Percentiles rank a stretch among this genome's conserved stretches.
These are phyloP conservation scores for Microcebus murinus DNA, from an alignment of 2,113 vertebrate species.

Conservation along the genomic window DNA sequence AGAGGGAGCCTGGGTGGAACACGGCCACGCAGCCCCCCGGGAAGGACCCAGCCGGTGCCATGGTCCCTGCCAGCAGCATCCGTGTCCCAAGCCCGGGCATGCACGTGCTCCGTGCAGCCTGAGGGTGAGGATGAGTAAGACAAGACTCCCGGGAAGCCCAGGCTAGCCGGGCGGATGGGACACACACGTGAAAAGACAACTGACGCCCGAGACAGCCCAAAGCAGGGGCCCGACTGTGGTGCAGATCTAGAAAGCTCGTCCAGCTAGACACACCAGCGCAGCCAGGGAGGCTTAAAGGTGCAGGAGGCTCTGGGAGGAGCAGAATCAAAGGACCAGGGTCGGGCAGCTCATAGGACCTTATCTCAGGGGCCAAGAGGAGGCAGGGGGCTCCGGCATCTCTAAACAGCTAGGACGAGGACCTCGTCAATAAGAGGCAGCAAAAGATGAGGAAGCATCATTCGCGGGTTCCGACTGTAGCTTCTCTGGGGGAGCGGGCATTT, in stretches of 20 bases:
- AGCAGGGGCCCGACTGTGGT: background rate
- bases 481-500: background rate
- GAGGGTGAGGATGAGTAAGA: background rate
- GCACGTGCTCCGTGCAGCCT: background rate
- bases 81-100: accelerated
- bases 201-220: background rate
- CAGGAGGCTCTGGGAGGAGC: background rate
- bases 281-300: background rate
- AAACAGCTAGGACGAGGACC: background rate
- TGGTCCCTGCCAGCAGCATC: background rate
- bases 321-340: background rate
- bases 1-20: background rate
- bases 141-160: background rate
- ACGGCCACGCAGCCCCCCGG: accelerated
- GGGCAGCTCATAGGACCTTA: background rate
- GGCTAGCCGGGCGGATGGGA: background rate
- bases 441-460: background rate
- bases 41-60: background rate
- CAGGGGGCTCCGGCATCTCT: background rate
- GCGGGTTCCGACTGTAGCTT: background rate
- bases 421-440: background rate
- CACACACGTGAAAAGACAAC: background rate
- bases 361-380: background rate
- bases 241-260: background rate
- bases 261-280: background rate